phyloP scores from a whole-genome alignment of 2,113 vertebrate species.

The Pleuronectes platessa region DNA sequence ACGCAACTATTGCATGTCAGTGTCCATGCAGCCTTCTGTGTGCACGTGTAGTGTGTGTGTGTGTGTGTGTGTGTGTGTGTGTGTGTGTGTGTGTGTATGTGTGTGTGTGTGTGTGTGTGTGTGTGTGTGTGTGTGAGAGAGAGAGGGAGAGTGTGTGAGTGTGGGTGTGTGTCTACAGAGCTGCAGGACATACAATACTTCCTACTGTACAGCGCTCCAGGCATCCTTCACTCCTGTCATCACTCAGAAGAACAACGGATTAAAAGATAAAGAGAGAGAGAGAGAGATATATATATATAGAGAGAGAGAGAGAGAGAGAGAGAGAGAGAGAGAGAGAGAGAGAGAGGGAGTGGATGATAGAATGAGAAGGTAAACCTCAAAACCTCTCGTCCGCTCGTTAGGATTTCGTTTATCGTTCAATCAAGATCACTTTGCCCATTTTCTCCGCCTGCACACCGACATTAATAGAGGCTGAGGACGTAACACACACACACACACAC shows the following conservation, averaged over 20 bases:
- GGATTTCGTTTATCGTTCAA: conserved; percentile 45
- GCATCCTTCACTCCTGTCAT: conserved; percentile 17
- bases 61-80: conserved; percentile 9
- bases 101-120: conserved; percentile 8
- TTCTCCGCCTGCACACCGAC: conserved; percentile 6
- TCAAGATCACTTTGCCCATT: not conserved
- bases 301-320: not conserved
- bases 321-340: not conserved
- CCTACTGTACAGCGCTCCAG: not conserved
- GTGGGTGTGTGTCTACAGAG: not conserved
- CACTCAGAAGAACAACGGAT: not conserved
- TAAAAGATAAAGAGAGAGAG: too few relatives aligned
- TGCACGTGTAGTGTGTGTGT: not conserved
- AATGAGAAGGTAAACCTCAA: not conserved
- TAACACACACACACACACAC: not conserved
- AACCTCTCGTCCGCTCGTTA: not conserved
- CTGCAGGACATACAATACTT: not conserved
- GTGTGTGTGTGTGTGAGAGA: conserved; percentile 4
- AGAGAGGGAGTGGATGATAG: conserved; percentile 18
- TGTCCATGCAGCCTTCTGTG: not conserved
- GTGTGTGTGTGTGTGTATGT: conserved; percentile 3
- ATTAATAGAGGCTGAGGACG: conserved; percentile 16
- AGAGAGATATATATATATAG: not conserved
- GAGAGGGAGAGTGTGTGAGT: not conserved
- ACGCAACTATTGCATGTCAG: conserved; percentile 1